phyloP scores from a whole-genome alignment of 2,113 vertebrate species.

The Pteronura brasiliensis region DNA sequence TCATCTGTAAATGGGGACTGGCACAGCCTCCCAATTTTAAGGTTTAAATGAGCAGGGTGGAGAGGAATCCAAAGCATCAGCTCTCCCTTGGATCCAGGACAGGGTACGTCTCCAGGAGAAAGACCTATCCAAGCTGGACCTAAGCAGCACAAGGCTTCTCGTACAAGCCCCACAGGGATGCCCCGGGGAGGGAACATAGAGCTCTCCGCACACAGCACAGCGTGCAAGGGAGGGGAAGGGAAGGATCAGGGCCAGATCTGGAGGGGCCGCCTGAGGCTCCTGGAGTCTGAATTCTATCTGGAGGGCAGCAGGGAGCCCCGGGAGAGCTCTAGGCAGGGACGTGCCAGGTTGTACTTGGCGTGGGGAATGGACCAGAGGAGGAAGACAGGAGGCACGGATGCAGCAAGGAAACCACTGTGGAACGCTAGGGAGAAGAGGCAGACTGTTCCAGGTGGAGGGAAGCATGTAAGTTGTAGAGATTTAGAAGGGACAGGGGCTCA shows the following conservation, averaged over 20 bases:
- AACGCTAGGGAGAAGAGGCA: not conserved
- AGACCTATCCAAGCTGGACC: not conserved
- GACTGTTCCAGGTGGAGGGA: not conserved
- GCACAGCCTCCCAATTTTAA: not conserved
- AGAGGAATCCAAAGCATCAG: not conserved
- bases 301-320: not conserved
- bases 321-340: not conserved
- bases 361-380: not conserved
- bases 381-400: not conserved
- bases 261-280: not conserved
- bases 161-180: not conserved
- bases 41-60: no score
- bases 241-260: not conserved
- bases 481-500: not conserved
- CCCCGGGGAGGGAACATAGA: not conserved
- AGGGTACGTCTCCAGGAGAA: not conserved
- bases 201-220: not conserved
- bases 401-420: not conserved
- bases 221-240: fast-evolving
- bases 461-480: not conserved
- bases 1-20: not conserved
- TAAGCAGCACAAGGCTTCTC: not conserved
- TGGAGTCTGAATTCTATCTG: not conserved
- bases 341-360: not conserved
- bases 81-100: not conserved